Evolutionary conservation across 2,113 vertebrate genomes (phyloP).

Genomic region (Apodemus sylvaticus): DNA sequence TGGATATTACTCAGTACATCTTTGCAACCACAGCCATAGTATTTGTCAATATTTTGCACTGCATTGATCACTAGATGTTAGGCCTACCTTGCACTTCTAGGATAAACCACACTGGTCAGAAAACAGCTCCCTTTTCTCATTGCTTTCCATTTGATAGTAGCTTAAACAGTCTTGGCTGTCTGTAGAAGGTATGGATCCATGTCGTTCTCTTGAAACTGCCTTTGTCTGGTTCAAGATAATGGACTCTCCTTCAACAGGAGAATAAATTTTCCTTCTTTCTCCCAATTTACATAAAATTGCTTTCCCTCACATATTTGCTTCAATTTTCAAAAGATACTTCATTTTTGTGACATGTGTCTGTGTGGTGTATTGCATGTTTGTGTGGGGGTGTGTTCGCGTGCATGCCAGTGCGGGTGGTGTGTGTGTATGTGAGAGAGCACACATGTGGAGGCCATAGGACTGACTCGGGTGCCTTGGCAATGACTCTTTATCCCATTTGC

Average conservation of each 20-base stretch:
- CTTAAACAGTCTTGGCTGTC: neutral
- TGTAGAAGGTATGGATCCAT: neutral
- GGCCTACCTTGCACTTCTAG: neutral
- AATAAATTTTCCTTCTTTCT: neutral
- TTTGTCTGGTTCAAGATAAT: neutral
- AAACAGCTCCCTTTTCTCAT: neutral
- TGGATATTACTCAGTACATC: neutral
- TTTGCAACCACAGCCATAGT: neutral
- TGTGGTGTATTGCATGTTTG: too few species aligned
- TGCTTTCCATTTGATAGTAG: neutral
- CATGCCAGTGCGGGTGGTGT: neutral
- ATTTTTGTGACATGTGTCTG: neutral
- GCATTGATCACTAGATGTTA: neutral
- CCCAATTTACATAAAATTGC: neutral
- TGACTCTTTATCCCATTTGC: neutral
- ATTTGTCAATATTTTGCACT: slow-evolving; percentile 5
- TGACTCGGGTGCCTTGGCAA: neutral
- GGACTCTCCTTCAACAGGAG: neutral
- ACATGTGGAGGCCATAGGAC: neutral
- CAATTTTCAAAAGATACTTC: neutral
- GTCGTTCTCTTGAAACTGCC: neutral
- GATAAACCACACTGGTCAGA: neutral
- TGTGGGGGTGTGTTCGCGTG: too few species aligned
- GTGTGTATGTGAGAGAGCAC: too few species aligned
- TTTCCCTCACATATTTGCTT: slow-evolving; percentile 13